A percentile compares a stretch with the other conserved stretches of the same genome.
These are phyloP conservation scores for Sebastes hubbsi DNA, from an alignment of 2,797 vertebrate genomes.

Conservation along the genomic window DNA sequence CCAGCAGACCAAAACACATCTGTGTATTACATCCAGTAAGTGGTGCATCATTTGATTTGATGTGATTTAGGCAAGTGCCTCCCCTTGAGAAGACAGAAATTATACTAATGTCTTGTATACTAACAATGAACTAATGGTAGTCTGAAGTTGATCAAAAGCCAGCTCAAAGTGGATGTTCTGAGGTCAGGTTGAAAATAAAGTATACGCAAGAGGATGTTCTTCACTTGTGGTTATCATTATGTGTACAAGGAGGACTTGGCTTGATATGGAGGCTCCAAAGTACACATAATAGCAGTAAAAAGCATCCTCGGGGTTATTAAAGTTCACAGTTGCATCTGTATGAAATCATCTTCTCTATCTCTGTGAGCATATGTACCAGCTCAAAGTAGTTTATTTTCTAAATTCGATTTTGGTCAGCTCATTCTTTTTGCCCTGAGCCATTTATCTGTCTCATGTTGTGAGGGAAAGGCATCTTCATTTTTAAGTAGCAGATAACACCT, in stretches of 20 bases:
- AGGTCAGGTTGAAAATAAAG: conserved; percentile 36
- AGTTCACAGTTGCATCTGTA: conserved; percentile 29
- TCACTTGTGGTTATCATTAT: conserved; percentile 33
- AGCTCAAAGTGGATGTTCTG: conserved; percentile 34
- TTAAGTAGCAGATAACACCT: conserved; percentile 67
- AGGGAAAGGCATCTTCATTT: conserved; percentile 53
- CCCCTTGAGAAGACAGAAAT: conserved; percentile 45
- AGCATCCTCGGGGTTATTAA: conserved; percentile 10
- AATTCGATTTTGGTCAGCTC: background rate
- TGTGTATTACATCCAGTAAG: conserved; percentile 56
- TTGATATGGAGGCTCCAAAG: background rate
- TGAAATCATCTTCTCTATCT: conserved; percentile 22
- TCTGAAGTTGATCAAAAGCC: conserved; percentile 51
- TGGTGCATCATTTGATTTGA: conserved; percentile 60
- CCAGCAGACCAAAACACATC: conserved; percentile 49
- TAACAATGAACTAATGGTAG: conserved; percentile 47
- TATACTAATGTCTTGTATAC: conserved; percentile 44
- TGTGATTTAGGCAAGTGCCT: conserved; percentile 57
- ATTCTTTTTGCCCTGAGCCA: conserved; percentile 12
- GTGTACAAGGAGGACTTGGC: conserved; percentile 2
- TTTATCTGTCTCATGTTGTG: conserved; percentile 45
- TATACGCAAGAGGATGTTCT: conserved; percentile 26
- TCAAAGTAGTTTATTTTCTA: conserved; percentile 3
- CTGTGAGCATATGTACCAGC: background rate
- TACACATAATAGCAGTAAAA: conserved; percentile 8